A percentile compares a stretch with the other conserved stretches of the same genome.
Conservation (phyloP, 2,113 vertebrate species). For the Colius striatus region DNA sequence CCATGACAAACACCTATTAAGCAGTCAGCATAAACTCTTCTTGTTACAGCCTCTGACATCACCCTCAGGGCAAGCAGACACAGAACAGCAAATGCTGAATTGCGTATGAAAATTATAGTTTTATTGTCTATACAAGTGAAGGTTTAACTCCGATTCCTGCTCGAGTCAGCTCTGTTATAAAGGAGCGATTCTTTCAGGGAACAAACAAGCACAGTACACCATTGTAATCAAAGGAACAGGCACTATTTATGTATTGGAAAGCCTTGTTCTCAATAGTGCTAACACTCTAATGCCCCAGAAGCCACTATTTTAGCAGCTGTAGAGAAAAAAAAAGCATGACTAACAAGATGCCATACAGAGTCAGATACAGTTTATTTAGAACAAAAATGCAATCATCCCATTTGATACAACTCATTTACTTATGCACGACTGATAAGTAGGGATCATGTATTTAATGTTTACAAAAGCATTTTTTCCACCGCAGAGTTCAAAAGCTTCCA, state of each 20-base stretch:
- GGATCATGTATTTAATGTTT: constrained; percentile 98
- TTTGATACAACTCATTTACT: constrained; percentile 69
- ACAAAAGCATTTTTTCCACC: constrained; percentile 90
- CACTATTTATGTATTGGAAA: constrained; percentile 85
- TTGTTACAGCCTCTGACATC: constrained; percentile 76
- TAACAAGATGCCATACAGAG: constrained; percentile 53
- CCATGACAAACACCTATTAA: constrained; percentile 79
- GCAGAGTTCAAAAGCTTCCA: constrained; percentile 88
- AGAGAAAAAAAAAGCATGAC: constrained; percentile 54
- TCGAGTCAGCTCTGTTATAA: constrained; percentile 73
- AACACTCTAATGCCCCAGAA: constrained; percentile 72
- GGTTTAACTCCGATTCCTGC: constrained; percentile 77
- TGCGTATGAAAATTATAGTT: constrained; percentile 81
- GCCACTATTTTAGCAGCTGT: constrained; percentile 76
- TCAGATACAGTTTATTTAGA: constrained; percentile 11
- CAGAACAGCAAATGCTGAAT: constrained; percentile 72
- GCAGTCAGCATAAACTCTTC: constrained; percentile 71
- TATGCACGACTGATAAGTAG: constrained; percentile 92
- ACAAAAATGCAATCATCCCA: constrained; percentile 5
- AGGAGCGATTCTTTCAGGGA: constrained; percentile 79
- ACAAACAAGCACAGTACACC: constrained; percentile 86
- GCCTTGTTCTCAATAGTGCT: constrained; percentile 79
- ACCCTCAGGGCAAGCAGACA: constrained; percentile 75
- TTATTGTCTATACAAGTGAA: constrained; percentile 83
- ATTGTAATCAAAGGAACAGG: constrained; percentile 86